Evolutionary conservation across 1,140 invertebrate species (phyloP).

Genomic region (Thaumetopoea pityocampa): DNA sequence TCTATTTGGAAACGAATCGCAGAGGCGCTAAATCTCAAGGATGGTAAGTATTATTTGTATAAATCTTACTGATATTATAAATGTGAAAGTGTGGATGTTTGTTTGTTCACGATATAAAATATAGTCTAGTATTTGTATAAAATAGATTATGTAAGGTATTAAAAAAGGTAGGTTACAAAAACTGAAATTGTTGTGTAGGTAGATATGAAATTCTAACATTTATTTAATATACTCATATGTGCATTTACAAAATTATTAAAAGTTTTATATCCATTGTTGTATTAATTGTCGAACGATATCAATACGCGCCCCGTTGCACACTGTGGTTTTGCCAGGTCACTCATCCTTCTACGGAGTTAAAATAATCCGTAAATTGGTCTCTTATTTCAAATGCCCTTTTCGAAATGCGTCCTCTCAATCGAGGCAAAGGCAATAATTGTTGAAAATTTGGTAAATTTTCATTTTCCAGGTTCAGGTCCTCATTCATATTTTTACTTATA

Average conservation of each 20-base stretch:
- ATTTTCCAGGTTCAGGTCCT: slow-evolving; percentile 2
- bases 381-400: slow-evolving; percentile 3
- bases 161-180: slow-evolving; percentile 4
- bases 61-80: neutral
- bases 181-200: slow-evolving; percentile 2
- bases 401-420: slow-evolving; percentile 2
- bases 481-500: slow-evolving; percentile 1
- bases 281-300: slow-evolving; percentile 2
- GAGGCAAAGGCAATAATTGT: slow-evolving; percentile 1
- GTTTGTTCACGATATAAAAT: slow-evolving; percentile 2
- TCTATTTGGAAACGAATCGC: slow-evolving; percentile 7
- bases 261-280: slow-evolving; percentile 3
- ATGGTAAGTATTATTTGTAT: slow-evolving; percentile 3
- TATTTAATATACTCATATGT: slow-evolving; percentile 4
- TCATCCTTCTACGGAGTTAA: slow-evolving; percentile 3
- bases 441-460: slow-evolving; percentile 2
- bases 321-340: slow-evolving; percentile 1
- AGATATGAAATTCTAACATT: slow-evolving; percentile 2
- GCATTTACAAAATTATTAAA: slow-evolving; percentile 1
- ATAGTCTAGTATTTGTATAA: slow-evolving; percentile 4
- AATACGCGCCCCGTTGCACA: slow-evolving; percentile 2
- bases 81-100: slow-evolving; percentile 2
- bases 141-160: slow-evolving; percentile 2
- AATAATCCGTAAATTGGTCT: slow-evolving; percentile 3
- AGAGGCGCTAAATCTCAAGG: neutral